phyloP scores from a whole-genome alignment of 37 sponge, comb jelly and placozoan genomes.

The Beroe ovata region DNA sequence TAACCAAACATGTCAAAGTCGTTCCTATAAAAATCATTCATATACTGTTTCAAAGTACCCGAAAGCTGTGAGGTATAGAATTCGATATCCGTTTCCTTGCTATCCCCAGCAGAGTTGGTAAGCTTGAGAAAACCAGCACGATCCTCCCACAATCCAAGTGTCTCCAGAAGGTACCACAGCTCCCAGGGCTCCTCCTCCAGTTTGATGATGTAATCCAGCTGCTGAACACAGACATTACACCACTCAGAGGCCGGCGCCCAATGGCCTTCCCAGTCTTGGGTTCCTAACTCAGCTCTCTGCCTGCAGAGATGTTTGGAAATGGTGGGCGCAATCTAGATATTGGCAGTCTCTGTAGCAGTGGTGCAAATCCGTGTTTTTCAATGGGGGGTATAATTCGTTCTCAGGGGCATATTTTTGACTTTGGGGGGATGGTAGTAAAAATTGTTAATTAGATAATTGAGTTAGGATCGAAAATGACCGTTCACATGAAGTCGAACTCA shows the following conservation, averaged over 20 bases:
- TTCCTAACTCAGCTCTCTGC: neutral
- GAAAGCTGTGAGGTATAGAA: neutral
- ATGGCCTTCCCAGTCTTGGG: conserved; percentile 25
- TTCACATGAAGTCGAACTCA: too few species aligned
- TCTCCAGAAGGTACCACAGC: conserved; percentile 15
- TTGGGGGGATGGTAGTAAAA: too few species aligned
- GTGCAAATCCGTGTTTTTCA: too few species aligned
- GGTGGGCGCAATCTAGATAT: too few species aligned
- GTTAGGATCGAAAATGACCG: too few species aligned
- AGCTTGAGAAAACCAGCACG: neutral
- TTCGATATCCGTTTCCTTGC: neutral
- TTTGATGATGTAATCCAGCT: neutral
- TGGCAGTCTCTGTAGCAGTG: too few species aligned
- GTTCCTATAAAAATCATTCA: neutral
- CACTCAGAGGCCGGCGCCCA: conserved; percentile 56
- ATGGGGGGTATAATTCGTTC: too few species aligned
- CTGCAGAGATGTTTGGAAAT: neutral
- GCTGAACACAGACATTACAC: conserved; percentile 20
- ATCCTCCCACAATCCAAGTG: neutral
- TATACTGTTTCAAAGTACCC: neutral
- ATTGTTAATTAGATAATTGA: too few species aligned
- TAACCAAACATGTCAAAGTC: conserved; percentile 33
- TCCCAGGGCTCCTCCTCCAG: conserved; percentile 40
- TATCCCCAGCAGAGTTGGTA: neutral
- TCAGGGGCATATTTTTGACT: too few species aligned